Evolutionary conservation across 1,140 invertebrate species (phyloP), one percentile per base, ranked within the genome.

Genomic region (Doryteuthis pealeii): DNA sequence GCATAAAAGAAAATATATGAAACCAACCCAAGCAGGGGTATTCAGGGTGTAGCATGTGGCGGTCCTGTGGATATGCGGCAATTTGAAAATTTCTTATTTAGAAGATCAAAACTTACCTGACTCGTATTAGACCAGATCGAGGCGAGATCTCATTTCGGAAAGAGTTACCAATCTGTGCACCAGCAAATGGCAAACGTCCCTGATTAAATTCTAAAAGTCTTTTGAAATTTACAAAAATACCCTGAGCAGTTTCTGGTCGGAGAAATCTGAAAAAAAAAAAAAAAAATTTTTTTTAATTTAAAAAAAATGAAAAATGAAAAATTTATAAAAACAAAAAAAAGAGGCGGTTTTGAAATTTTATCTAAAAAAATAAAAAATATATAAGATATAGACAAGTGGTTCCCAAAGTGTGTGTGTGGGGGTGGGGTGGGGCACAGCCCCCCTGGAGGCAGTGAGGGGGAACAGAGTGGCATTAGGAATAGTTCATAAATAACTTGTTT

Each of bases 121-220:
- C 97, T 84, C 98, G 91, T 26, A 99, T 93, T 14, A 99, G 90
- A 0, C 98, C 98, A 82, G 97, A 98, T 71, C 98, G 90, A 22
- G 98, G 98, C 0, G 98, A 99, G 77, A 99, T 99, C 91, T 99
- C 98, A 90, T 99, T 99, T 79, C 98, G 91, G 86, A 99, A 99
- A 1, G 98, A 93, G 84, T 97, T 96, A 32, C 98, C 96, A 77
- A 98, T 97, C 89, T 99, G 97, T 14, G 98, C 97, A 74, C 95
- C 97, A 77, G 97, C 97, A 90, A 99, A 99, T 66, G 98, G 98
- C 15, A 99, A 87, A 81, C 92, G 92, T 0, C 96, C 96, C 87
- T 98, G 95, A 88, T 99, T 99, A 85, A 99, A 99, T 87, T 98
- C 96, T 49, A 99, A 86, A 3, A 99, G 89, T 30, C 97, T 89